Conservation (phyloP, 2,113 vertebrate genomes). For the Pseudois nayaur region DNA sequence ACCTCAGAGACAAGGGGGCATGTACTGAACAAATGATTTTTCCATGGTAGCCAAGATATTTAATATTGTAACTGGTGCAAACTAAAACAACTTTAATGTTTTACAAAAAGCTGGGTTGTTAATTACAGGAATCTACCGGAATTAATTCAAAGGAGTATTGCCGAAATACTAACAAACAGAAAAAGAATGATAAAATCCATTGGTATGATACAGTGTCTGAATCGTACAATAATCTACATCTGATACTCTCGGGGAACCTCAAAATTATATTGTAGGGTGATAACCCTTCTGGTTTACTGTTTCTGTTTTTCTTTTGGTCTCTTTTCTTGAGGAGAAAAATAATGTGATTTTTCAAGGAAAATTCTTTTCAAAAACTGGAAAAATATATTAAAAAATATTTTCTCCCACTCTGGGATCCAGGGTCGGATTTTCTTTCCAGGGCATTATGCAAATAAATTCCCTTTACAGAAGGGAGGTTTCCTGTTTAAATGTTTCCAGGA, state of each 20-base stretch:
- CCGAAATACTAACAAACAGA: background rate
- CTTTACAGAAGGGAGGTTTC: conserved; percentile 74
- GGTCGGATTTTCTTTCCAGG: conserved; percentile 26
- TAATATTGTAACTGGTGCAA: background rate
- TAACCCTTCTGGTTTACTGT: background rate
- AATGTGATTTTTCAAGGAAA: background rate
- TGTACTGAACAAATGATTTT: background rate
- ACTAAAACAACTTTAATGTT: background rate
- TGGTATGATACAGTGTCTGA: background rate
- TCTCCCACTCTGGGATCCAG: conserved; percentile 47
- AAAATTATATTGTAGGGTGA: background rate
- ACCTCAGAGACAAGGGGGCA: background rate
- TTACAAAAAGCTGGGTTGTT: background rate
- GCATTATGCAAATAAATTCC: conserved; percentile 55
- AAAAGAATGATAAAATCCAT: background rate
- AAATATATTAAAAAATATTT: conserved; percentile 35
- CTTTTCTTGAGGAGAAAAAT: background rate
- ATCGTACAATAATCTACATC: background rate
- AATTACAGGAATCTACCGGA: background rate
- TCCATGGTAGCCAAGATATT: background rate
- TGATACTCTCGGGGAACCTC: background rate
- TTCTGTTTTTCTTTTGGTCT: background rate
- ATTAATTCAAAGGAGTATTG: background rate
- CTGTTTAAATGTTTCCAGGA: conserved; percentile 79
- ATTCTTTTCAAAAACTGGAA: conserved; percentile 16